Evolutionary conservation across 2,113 vertebrate species (phyloP).

Genomic region (Cygnus atratus): DNA sequence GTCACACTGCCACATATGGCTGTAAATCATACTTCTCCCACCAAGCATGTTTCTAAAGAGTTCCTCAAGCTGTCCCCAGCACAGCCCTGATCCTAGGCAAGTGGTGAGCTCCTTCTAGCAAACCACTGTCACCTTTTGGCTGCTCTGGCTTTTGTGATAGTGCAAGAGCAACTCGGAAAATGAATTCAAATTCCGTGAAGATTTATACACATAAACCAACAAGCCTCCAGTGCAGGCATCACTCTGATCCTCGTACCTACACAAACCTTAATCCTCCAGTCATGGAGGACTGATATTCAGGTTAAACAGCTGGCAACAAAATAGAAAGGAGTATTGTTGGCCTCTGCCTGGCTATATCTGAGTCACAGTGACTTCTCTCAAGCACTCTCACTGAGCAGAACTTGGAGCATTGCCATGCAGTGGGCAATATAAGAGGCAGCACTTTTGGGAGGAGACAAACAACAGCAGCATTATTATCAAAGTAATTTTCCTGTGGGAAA

Average conservation of each 20-base stretch:
- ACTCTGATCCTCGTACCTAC: neutral
- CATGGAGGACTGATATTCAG: neutral
- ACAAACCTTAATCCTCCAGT: neutral
- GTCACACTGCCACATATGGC: fast-evolving
- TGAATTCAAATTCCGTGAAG: neutral
- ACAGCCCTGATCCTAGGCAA: neutral
- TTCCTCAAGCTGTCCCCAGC: neutral
- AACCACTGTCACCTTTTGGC: neutral
- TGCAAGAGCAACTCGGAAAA: neutral
- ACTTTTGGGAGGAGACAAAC: neutral
- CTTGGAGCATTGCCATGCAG: neutral
- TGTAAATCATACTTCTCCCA: neutral
- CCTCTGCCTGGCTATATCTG: neutral
- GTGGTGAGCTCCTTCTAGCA: neutral
- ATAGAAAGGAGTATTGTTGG: neutral
- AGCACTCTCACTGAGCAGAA: neutral
- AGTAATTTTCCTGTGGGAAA: neutral
- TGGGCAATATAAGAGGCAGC: neutral
- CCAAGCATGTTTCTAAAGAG: neutral
- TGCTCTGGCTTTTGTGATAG: neutral
- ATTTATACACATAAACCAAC: neutral
- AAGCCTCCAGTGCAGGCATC: neutral
- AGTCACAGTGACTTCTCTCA: neutral
- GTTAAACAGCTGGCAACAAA: neutral
- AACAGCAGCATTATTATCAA: neutral